Evolutionary conservation across 1,140 invertebrate genomes (phyloP), one percentile per base, ranked within the genome.

Genomic region (Zaprionus vittiger): DNA sequence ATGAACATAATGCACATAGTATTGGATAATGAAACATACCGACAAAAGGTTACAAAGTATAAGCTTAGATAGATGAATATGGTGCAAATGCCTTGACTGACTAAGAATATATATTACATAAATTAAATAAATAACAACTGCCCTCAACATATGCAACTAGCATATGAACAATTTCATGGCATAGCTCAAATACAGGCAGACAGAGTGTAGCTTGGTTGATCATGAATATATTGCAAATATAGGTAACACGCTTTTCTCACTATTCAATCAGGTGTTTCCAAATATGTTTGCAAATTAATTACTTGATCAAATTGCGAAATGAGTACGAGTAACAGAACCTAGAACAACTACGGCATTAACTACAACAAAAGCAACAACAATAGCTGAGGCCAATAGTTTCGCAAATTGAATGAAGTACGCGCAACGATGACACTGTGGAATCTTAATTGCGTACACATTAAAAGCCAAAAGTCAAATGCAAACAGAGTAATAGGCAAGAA

Each of bases 401-500:
- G 56, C 49, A 76, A 71, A 71, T 57, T 69, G 72, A 80, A 70
- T 70, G 68, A 63, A 65, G n/a, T 62, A 55, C 52, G 37, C 20
- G 20, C 47, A 52, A 54, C 59, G 70, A 73, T 63, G 70, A 73
- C 74, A 63, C 41, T 73, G 57, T 56, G 37, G 60, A 74, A 68
- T 60, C 64, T 66, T 28, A 70, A 80, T 67, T 70, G 69, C 57
- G 56, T 47, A 63, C 49, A 70, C 70, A 64, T 67, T 66, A 37
- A 76, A 79, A 70, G 28, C 31, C 62, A 62, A 73, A 59, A 52
- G 52, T 37, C 22, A 59, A 38, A 22, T n/a, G 15, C 59, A 65
- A 57, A 55, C 22, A 34, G 15, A 70, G 17, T 47, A 52, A 20
- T 20, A 75, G 38, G 5, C 15, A 15, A 41, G 14, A 41, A 5